These are phyloP conservation scores for Noctua janthe DNA, from an alignment of 2,888 invertebrate species.

Conservation along the genomic window DNA sequence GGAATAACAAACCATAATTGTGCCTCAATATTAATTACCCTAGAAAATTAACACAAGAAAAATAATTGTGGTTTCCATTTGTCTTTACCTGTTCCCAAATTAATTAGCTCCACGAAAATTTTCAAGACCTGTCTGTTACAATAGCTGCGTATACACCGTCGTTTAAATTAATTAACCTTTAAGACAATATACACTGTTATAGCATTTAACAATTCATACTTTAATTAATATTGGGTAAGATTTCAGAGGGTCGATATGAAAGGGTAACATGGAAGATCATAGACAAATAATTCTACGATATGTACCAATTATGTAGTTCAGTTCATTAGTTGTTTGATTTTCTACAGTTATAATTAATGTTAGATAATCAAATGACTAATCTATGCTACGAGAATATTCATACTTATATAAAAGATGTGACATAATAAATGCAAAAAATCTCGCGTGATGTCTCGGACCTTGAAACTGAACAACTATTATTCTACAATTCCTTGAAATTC, in stretches of 20 bases:
- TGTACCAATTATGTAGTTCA: neutral
- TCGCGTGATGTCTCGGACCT: no score
- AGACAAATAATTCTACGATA: slow-evolving; percentile 41
- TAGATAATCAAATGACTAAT: neutral
- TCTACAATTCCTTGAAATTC: no score
- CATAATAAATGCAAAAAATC: no score
- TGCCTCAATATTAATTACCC: slow-evolving; percentile 6
- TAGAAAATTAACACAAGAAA: slow-evolving; percentile 24
- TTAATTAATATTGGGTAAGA: slow-evolving; percentile 50
- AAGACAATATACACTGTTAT: slow-evolving; percentile 27
- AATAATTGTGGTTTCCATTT: slow-evolving; percentile 18
- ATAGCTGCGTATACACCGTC: slow-evolving; percentile 7
- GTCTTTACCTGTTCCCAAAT: slow-evolving; percentile 19
- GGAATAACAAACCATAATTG: slow-evolving; percentile 24
- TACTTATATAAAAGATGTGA: no score
- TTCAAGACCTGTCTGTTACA: slow-evolving; percentile 23
- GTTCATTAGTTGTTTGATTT: slow-evolving; percentile 28
- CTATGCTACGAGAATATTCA: neutral
- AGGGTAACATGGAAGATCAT: slow-evolving; percentile 15
- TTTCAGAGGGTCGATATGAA: slow-evolving; percentile 28
- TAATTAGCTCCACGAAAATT: slow-evolving; percentile 27
- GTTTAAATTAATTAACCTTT: slow-evolving; percentile 48
- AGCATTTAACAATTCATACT: slow-evolving; percentile 44
- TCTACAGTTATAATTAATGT: neutral
- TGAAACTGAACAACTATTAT: no score